Base-by-base conservation (phyloP, 2,888 invertebrate species). In the Eristalis arbustorum region DNA sequence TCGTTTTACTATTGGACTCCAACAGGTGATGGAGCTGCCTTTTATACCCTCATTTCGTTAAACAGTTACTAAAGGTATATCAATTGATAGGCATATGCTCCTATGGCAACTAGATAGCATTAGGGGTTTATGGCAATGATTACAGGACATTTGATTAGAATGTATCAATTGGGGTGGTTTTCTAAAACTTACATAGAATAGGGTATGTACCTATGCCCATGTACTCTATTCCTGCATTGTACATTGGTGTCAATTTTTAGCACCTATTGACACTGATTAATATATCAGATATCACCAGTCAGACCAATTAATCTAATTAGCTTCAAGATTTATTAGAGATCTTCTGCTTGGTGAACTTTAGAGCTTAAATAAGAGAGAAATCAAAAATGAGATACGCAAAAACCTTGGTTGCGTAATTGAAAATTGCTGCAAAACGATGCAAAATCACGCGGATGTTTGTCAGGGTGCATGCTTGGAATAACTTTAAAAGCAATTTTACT, bases 41-140 rank as follows among this genome's bases (percentile, higher is more conserved):
- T 87, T 83, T 87, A 87, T 87, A 87, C 87, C 79, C 87, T 83
- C 75, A 85, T 73, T 77, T 66, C 74, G 69, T 28, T 81, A 74
- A 81, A 69, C 74, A 61, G 8, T 69, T 77, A 81, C 82, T 69
- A 57, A 64, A 71, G 56, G 64, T 56, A 69, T 77, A 69, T 61
- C 25, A 49, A 75, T 57, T 64, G 87, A 87, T 83, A 83, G 83
- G 67, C 63, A 18, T 10, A 42, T 71, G 72, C 77, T 83, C 40
- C 87, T 76, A 87, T 87, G 59, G 68, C 66, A 75, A 87, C 87
- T 76, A 83, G 87, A 87, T 87, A 87, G 63, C 28, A 13, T 5
- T 40, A 13, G 62, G 56, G n/a, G 62, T 23, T 79, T 61, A 22
- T 11, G 59, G 42, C 5, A n/a, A 72, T 64, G 67, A 68, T 80